Conservation (phyloP, 2,797 vertebrate species). For the Sebastiscus albofasciatus region DNA sequence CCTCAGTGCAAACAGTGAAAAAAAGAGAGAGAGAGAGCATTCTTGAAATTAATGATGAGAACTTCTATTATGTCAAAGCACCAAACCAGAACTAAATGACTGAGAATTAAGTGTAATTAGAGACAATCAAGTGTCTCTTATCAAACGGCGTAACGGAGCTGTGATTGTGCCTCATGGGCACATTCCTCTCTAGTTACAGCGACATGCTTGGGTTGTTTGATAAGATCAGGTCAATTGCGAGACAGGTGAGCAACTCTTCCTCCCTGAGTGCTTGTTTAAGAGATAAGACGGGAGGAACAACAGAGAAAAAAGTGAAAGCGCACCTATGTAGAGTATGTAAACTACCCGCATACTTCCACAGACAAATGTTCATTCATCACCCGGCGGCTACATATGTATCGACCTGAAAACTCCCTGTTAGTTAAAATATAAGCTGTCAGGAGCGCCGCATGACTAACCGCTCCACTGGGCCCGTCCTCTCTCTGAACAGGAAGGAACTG, state of each 20-base stretch:
- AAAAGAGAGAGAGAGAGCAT: background rate
- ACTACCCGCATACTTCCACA: background rate
- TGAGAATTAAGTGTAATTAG: background rate
- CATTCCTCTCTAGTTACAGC: background rate
- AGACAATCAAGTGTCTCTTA: background rate
- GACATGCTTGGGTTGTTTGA: background rate
- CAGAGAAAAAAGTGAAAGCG: background rate
- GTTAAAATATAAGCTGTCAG: conserved; percentile 36
- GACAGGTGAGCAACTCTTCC: conserved; percentile 8
- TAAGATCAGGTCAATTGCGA: background rate
- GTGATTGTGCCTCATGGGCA: background rate
- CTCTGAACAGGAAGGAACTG: conserved; percentile 63
- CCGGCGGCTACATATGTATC: background rate
- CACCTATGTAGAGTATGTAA: background rate
- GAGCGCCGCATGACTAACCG: conserved; percentile 47
- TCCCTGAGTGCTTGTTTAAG: background rate
- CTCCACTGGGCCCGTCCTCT: conserved; percentile 7
- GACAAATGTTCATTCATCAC: background rate
- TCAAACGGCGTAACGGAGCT: background rate
- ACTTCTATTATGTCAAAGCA: background rate
- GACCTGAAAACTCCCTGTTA: background rate
- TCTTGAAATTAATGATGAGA: background rate
- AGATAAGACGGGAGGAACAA: conserved; percentile 2
- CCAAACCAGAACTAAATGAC: background rate
- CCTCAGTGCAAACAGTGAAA: conserved; percentile 27